Percentiles rank a stretch among this genome's conserved stretches.
phyloP scores from a whole-genome alignment of 2,113 vertebrate species.

The Cinclus mexicanus region DNA sequence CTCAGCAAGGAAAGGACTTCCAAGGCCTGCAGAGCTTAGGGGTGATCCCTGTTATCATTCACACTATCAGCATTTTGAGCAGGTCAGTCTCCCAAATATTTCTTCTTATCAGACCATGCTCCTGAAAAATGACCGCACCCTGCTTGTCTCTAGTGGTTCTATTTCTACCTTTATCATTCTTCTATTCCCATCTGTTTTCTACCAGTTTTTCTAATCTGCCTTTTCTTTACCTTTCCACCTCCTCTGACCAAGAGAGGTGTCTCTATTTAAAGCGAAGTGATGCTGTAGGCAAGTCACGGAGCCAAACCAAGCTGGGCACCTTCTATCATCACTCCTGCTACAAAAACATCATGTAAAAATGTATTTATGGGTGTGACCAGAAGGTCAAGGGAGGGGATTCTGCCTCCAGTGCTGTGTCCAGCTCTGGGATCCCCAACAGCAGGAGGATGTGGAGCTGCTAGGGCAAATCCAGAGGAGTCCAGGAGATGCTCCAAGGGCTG shows the following conservation, averaged over 20 bases:
- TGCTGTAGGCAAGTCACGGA: not conserved
- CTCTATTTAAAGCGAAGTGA: accelerated
- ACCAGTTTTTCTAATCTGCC: not conserved
- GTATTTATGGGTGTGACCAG: not conserved
- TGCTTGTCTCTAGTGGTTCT: not conserved
- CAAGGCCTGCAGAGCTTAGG: not conserved
- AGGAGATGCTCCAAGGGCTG: not conserved
- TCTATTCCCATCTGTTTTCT: not conserved
- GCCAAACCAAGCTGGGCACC: not conserved
- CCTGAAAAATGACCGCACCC: not conserved
- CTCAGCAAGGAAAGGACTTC: not conserved
- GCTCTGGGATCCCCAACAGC: not conserved
- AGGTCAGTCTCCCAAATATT: not conserved
- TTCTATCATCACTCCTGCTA: not conserved
- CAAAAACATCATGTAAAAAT: not conserved
- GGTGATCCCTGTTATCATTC: not conserved
- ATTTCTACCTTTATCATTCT: not conserved
- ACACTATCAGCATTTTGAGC: not conserved
- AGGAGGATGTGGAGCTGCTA: not conserved
- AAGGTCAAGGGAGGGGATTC: not conserved
- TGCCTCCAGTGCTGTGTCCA: not conserved
- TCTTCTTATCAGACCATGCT: not conserved
- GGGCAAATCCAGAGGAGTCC: not conserved
- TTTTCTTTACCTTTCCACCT: not conserved
- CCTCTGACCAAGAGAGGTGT: not conserved